Evolutionary conservation across 2,888 invertebrate genomes (phyloP), one percentile per base, ranked within the genome.

Genomic region (Macaria liturata): DNA sequence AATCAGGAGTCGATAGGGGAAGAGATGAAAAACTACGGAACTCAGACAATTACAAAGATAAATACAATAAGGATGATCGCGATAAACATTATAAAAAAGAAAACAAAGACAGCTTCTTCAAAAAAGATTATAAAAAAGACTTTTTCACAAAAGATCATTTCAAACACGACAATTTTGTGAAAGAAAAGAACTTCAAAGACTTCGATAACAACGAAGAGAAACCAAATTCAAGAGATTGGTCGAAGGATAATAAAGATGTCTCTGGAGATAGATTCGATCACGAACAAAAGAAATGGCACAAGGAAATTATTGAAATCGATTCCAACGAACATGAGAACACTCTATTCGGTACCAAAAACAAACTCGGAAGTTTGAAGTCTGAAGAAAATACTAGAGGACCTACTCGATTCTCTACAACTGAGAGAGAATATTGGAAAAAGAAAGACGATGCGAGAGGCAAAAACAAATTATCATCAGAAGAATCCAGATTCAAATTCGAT

Each of bases 271-370:
- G 7, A 37, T 37, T 37, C 7, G 34, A 37, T 37, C 34, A 37
- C 34, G 34, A 37, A 37, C 34, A 50, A 8, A 50, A 44, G 8
- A 50, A 9, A n/a, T 42, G 49, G 49, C n/a, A 49, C 3, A 49
- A 40, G 0, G 6, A 3, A 8, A n/a, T n/a, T 5, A n/a, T 31
- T 9, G 49, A 49, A 37, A 7, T 20, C 1, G 20, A 20, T 20
- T 49, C 49, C 3, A 34, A 6, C 3, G 50, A 50, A 43, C 9
- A 50, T 8, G 43, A 49, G 32, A 5, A n/a, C 0, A 20, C 9
- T 1, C 4, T 7, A 4, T 37, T 7, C 44, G 37, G 39, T 39
- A 30, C 37, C 45, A 5, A 37, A 20, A 37, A 51, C 45, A 45
- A 5, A 9, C 39, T 39, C 31, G 37, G 3, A 6, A 20, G 20